Percentiles rank a stretch among this genome's conserved stretches.
phyloP scores from a whole-genome alignment of 2,113 vertebrate genomes.

The Oryzias melastigma region DNA sequence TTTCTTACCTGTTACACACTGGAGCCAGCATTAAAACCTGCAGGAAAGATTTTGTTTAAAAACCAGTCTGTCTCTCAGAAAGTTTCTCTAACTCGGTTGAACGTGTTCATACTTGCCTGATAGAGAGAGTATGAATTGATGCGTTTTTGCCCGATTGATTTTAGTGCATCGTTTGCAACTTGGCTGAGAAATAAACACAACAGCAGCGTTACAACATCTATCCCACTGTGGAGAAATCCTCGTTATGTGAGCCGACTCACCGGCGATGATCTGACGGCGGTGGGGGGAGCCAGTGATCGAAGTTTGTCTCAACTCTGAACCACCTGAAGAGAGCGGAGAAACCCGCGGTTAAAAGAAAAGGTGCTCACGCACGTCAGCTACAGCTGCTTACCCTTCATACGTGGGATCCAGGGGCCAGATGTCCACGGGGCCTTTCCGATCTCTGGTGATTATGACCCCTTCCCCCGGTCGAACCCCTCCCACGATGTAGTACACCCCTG shows the following conservation, averaged over 20 bases:
- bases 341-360: not conserved
- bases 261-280: slow-evolving; percentile 82
- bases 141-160: slow-evolving; percentile 83
- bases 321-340: slow-evolving; percentile 75
- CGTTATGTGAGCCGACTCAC: slow-evolving; percentile 58
- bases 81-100: not conserved
- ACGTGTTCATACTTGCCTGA: slow-evolving; percentile 73
- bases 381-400: slow-evolving; percentile 74
- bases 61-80: not conserved
- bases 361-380: not conserved
- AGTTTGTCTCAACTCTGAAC: slow-evolving; percentile 94
- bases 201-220: not conserved
- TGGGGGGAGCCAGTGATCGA: slow-evolving; percentile 88
- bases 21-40: slow-evolving; percentile 73
- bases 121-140: slow-evolving; percentile 83
- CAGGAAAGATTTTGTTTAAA: not conserved
- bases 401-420: slow-evolving; percentile 88
- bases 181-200: slow-evolving; percentile 72
- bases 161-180: slow-evolving; percentile 84
- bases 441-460: slow-evolving; percentile 88
- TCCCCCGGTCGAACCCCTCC: slow-evolving; percentile 80
- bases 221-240: not conserved
- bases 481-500: slow-evolving; percentile 91
- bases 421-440: slow-evolving; percentile 81
- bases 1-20: slow-evolving; percentile 73